Conservation (phyloP, 2,888 invertebrate species). For the Eupithecia pulchellata region DNA sequence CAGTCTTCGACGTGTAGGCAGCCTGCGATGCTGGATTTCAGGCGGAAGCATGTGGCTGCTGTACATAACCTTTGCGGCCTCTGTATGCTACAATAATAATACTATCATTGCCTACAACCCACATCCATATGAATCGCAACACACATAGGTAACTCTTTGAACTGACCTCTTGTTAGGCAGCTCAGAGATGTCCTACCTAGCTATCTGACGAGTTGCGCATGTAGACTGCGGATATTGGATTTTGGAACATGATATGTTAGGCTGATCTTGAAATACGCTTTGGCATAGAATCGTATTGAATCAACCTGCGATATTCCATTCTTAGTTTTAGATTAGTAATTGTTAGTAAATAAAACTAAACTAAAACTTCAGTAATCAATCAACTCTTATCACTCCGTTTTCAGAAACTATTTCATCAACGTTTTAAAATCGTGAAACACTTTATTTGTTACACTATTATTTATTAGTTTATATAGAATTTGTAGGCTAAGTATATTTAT, state of each 20-base stretch:
- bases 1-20: not conserved
- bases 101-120: not conserved
- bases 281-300: conserved; percentile 6
- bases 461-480: too few species aligned
- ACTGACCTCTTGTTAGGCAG: conserved; percentile 26
- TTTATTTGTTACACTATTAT: too few species aligned
- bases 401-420: too few species aligned
- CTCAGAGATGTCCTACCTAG: conserved; percentile 23
- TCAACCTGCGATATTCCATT: not conserved
- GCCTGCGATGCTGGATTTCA: not conserved
- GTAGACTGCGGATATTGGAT: conserved; percentile 34
- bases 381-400: too few species aligned
- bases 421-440: too few species aligned
- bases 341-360: too few species aligned
- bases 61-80: not conserved
- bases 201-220: conserved; percentile 18
- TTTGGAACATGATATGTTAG: conserved; percentile 29
- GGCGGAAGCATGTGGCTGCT: not conserved
- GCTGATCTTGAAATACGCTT: conserved; percentile 26
- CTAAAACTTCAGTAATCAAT: too few species aligned
- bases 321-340: too few species aligned
- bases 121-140: not conserved
- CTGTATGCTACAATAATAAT: not conserved
- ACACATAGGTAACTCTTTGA: not conserved
- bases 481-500: too few species aligned